Percentiles rank a stretch among this genome's conserved stretches.
Evolutionary conservation across 2,888 invertebrate genomes (phyloP).

Genomic region (Dryobotodes eremita): DNA sequence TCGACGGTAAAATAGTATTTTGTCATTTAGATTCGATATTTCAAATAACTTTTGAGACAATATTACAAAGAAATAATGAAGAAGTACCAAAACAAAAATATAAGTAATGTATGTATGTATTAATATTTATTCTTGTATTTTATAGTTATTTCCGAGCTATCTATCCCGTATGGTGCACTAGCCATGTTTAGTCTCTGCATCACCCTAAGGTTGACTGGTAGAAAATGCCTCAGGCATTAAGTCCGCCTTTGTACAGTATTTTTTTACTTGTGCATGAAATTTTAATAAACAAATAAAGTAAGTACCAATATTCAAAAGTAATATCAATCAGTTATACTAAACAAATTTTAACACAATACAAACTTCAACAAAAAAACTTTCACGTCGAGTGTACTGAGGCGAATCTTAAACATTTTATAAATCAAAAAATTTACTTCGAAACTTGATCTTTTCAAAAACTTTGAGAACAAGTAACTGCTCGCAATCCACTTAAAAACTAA

Average conservation of each 20-base stretch:
- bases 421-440: conserved; percentile 53
- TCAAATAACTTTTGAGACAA: not conserved
- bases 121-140: too few relatives aligned
- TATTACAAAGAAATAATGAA: conserved; percentile 7
- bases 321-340: conserved; percentile 27
- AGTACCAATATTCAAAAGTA: conserved; percentile 9
- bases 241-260: too few relatives aligned
- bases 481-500: conserved; percentile 62
- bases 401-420: conserved; percentile 52
- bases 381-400: conserved; percentile 26
- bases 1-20: not conserved
- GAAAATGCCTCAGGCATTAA: too few relatives aligned
- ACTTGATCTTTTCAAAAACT: conserved; percentile 54
- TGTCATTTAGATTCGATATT: not conserved
- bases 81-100: too few relatives aligned
- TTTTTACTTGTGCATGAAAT: too few relatives aligned
- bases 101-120: too few relatives aligned
- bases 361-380: conserved; percentile 46
- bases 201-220: too few relatives aligned
- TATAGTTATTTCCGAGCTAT: too few relatives aligned
- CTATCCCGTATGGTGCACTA: too few relatives aligned
- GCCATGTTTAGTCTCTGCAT: too few relatives aligned
- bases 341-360: conserved; percentile 54
- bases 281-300: too few relatives aligned
- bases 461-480: conserved; percentile 34